These are phyloP conservation scores for Aromia moschata DNA, from an alignment of 2,888 invertebrate genomes.

Conservation along the genomic window DNA sequence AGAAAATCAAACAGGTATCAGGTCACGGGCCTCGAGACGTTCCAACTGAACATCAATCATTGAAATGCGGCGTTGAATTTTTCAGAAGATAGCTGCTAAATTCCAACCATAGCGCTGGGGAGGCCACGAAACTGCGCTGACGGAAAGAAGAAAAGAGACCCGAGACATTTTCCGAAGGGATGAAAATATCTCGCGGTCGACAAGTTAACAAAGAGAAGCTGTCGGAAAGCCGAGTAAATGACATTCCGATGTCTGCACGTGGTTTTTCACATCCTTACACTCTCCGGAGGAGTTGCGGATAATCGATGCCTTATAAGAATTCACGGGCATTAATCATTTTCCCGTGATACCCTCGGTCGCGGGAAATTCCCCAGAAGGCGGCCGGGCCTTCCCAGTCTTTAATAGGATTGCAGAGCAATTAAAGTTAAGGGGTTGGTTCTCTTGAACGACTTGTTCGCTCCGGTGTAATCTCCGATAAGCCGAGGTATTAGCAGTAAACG, in stretches of 20 bases:
- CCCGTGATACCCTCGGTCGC: slow-evolving; percentile 5
- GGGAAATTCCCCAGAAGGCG: slow-evolving; percentile 3
- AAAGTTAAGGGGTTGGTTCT: slow-evolving; percentile 9
- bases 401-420: slow-evolving; percentile 17
- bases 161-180: slow-evolving; percentile 48
- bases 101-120: slow-evolving; percentile 26
- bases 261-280: slow-evolving; percentile 41
- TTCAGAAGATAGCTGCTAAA: slow-evolving; percentile 32
- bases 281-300: slow-evolving; percentile 27
- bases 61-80: slow-evolving; percentile 33
- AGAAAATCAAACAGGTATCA: slow-evolving; percentile 25
- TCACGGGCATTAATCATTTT: slow-evolving; percentile 28
- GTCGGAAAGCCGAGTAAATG: slow-evolving; percentile 54
- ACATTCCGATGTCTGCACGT: slow-evolving; percentile 56
- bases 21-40: slow-evolving; percentile 9
- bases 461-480: too few species aligned
- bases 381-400: background rate
- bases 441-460: too few species aligned
- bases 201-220: slow-evolving; percentile 56
- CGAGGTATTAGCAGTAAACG: too few species aligned
- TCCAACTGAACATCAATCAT: slow-evolving; percentile 32
- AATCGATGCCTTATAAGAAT: slow-evolving; percentile 41
- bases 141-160: slow-evolving; percentile 34
- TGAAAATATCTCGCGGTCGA: slow-evolving; percentile 57
- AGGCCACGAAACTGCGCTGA: slow-evolving; percentile 24